Base-by-base conservation (phyloP, 64 coral and sea anemone species). In the Acropora yongei region DNA sequence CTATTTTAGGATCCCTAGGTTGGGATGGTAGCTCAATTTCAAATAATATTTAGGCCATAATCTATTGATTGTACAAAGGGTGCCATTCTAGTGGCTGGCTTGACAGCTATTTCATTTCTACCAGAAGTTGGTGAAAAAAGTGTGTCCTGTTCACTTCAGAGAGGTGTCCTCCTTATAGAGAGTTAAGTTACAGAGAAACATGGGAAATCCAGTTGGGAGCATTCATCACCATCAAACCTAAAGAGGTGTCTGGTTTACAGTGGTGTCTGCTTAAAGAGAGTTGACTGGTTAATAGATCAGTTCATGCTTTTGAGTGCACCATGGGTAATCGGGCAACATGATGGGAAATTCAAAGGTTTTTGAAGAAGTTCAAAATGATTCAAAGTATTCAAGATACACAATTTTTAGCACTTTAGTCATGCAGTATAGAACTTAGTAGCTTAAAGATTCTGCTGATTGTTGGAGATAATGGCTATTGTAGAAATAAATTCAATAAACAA, bases 31-130 rank as follows among this genome's bases (percentile, higher is more conserved):
- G 68, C 68, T 71, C 18, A 71, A 71, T 71, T 71, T 71, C 1
- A 71, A 20, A 71, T 71, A 71, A 20, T 71, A 71, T n/a, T 5
- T 19, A 71, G 68, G 68, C 18, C 68, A 71, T 71, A 66, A 14
- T 66, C 61, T 17, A 66, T 66, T 66, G 61, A 66, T 66, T 66
- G 61, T 66, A 71, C 68, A 71, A 71, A 71, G 68, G 39, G 68
- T 71, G 68, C 68, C 68, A 71, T 20, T 71, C 68, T 71, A 71
- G 68, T 71, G 20, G 19, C 68, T 19, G 68, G 18, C 17, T 20
- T 71, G 68, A 71, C 4, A 71, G 68, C 18, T 71, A 41, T 71
- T 71, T 30, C 30, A 30, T 30, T 71, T 71, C 68, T 6, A 71
- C 68, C 20, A 71, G 68, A 71, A 19, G 3, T 71, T 71, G 19